Conservation (phyloP, 2,888 invertebrate genomes). For the Noctua janthina region DNA sequence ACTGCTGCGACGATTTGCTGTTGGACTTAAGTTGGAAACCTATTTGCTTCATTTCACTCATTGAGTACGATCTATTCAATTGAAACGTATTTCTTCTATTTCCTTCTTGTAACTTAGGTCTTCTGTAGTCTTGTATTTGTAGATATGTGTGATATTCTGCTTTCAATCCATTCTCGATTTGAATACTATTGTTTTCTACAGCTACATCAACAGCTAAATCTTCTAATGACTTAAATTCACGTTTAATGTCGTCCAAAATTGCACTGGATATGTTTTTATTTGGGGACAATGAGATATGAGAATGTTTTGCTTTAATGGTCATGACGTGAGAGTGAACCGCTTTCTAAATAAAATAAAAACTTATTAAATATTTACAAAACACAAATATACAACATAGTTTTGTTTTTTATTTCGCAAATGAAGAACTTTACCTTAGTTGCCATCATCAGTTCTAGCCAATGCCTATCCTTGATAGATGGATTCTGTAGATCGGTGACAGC, state of each 20-base stretch:
- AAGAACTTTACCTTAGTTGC: slow-evolving; percentile 93
- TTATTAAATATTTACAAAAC: slow-evolving; percentile 52
- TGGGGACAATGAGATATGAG: slow-evolving; percentile 66
- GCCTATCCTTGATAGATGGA: slow-evolving; percentile 97
- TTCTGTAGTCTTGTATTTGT: slow-evolving; percentile 81
- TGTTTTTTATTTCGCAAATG: neutral
- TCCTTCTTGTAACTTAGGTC: slow-evolving; percentile 77
- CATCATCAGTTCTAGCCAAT: slow-evolving; percentile 98
- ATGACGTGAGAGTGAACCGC: slow-evolving; percentile 76
- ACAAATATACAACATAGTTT: slow-evolving; percentile 21
- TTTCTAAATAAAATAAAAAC: slow-evolving; percentile 80
- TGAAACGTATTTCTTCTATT: slow-evolving; percentile 68
- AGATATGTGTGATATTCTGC: slow-evolving; percentile 62
- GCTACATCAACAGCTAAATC: slow-evolving; percentile 68
- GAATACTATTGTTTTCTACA: slow-evolving; percentile 38
- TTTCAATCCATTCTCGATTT: slow-evolving; percentile 38
- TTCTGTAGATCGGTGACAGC: slow-evolving; percentile 98
- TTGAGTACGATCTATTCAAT: slow-evolving; percentile 78
- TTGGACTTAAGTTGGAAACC: slow-evolving; percentile 74
- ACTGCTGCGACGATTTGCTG: slow-evolving; percentile 66
- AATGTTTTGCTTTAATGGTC: slow-evolving; percentile 74
- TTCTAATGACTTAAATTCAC: slow-evolving; percentile 81
- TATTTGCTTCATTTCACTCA: slow-evolving; percentile 78
- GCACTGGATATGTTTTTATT: slow-evolving; percentile 65
- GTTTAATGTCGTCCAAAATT: slow-evolving; percentile 77